A percentile compares a stretch with the other conserved stretches of the same genome.
These are phyloP conservation scores for Xyrauchen texanus DNA, from an alignment of 2,113 vertebrate species.

Conservation along the genomic window DNA sequence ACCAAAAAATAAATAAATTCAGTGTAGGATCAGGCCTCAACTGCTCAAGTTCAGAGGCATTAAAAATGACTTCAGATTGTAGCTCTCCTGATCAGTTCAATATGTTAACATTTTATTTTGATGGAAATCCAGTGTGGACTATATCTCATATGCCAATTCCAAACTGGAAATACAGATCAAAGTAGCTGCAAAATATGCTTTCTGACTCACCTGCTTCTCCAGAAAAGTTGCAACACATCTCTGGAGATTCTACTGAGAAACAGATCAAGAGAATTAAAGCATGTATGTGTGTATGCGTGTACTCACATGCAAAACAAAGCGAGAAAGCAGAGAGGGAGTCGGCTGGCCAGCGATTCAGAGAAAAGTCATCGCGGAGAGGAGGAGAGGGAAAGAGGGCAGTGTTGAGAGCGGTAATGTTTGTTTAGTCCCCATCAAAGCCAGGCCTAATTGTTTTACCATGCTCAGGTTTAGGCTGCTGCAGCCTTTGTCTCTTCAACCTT, in stretches of 20 bases:
- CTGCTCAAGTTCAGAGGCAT: background rate
- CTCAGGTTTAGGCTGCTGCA: slow-evolving; percentile 64
- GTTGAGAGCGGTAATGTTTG: slow-evolving; percentile 79
- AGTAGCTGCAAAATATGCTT: slow-evolving; percentile 62
- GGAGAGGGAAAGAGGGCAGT: slow-evolving; percentile 54
- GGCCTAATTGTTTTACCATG: slow-evolving; percentile 80
- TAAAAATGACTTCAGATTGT: background rate
- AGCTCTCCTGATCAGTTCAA: background rate
- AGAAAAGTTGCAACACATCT: slow-evolving; percentile 48
- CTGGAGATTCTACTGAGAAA: slow-evolving; percentile 50
- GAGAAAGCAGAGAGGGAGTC: slow-evolving; percentile 70
- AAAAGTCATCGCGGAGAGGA: slow-evolving; percentile 53
- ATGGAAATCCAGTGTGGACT: slow-evolving; percentile 21
- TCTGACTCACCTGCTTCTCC: slow-evolving; percentile 61
- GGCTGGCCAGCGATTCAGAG: slow-evolving; percentile 55
- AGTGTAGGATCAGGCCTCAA: too few relatives aligned
- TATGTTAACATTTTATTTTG: background rate
- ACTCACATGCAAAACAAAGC: slow-evolving; percentile 59
- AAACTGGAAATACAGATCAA: slow-evolving; percentile 59
- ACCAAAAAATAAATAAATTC: too few relatives aligned
- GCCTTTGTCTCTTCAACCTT: slow-evolving; percentile 58
- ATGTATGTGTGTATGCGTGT: slow-evolving; percentile 10
- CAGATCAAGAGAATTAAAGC: slow-evolving; percentile 5
- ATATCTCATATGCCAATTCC: slow-evolving; percentile 61
- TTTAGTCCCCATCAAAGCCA: slow-evolving; percentile 78